Evolutionary conservation across 2,888 invertebrate species (phyloP).

Genomic region (Pheosia tremula): DNA sequence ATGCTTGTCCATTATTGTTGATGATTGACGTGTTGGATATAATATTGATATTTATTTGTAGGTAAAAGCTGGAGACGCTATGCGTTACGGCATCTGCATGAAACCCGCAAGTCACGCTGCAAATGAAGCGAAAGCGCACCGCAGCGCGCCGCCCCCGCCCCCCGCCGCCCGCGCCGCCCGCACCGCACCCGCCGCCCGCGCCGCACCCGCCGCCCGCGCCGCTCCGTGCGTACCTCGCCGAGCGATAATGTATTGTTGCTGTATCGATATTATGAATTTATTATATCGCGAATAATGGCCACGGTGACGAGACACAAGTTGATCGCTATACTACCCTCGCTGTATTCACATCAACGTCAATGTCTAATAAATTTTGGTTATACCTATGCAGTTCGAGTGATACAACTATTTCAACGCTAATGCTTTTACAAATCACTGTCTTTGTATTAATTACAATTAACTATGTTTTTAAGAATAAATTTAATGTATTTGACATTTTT

Average conservation of each 20-base stretch:
- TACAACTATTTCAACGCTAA: not conserved
- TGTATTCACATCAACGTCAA: not conserved
- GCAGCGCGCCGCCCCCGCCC: not conserved
- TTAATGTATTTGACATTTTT: no score
- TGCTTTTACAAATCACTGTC: no score
- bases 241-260: not conserved
- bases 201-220: not conserved
- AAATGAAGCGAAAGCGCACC: not conserved
- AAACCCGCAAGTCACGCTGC: not conserved
- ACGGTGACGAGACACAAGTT: not conserved
- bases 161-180: not conserved
- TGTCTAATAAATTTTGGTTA: no score
- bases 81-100: not conserved
- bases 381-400: not conserved
- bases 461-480: no score
- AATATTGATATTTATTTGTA: not conserved
- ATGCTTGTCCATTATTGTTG: no score
- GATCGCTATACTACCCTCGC: not conserved
- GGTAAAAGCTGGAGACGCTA: not conserved
- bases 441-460: no score
- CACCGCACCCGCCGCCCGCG: not conserved
- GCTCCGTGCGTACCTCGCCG: not conserved
- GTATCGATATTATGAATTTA: slow-evolving; percentile 2
- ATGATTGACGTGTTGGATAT: not conserved
- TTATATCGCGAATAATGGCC: not conserved